These are phyloP conservation scores for Gracilinanus agilis DNA, from an alignment of 2,113 vertebrate species.

Conservation along the genomic window DNA sequence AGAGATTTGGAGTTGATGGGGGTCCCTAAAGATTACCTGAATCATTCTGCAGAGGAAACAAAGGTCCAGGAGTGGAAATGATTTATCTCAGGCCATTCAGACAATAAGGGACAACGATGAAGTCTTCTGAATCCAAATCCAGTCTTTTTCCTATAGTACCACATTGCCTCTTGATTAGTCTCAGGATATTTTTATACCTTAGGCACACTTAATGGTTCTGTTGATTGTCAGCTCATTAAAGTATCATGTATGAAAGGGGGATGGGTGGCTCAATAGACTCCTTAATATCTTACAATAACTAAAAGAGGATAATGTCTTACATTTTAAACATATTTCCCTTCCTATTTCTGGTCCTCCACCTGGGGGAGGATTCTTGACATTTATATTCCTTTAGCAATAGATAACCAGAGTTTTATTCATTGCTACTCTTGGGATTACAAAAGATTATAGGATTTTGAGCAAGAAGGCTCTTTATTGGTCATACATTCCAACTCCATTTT, in stretches of 20 bases:
- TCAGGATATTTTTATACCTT: slow-evolving; percentile 17
- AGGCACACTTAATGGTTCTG: slow-evolving; percentile 39
- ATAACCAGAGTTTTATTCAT: background rate
- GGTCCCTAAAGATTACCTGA: background rate
- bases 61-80: background rate
- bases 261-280: background rate
- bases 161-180: background rate
- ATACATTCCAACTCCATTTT: background rate
- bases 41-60: background rate
- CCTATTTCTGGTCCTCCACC: background rate
- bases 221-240: slow-evolving; percentile 44
- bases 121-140: background rate
- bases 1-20: background rate
- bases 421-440: slow-evolving; percentile 16
- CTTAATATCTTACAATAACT: slow-evolving; percentile 12
- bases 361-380: background rate
- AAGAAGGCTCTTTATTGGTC: background rate
- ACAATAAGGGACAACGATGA: background rate
- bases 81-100: background rate
- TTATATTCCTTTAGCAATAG: background rate
- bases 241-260: slow-evolving; percentile 26
- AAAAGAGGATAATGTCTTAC: slow-evolving; percentile 37
- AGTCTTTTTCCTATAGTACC: background rate
- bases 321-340: slow-evolving; percentile 19
- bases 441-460: background rate